Conservation (phyloP, 2,888 invertebrate genomes). For the Trachelus troglodyta region DNA sequence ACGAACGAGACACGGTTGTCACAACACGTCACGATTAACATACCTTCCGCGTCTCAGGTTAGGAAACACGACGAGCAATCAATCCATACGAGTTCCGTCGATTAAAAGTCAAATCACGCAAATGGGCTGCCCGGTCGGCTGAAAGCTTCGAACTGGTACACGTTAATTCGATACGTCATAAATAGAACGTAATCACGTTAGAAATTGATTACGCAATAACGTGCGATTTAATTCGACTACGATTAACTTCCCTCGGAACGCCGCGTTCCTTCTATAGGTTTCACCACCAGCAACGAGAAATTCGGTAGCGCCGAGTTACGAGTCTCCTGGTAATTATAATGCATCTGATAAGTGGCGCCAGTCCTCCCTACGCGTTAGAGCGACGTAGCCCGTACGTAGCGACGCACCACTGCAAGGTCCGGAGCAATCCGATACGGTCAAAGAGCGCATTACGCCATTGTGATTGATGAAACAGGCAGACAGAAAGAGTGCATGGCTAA, state of each 20-base stretch:
- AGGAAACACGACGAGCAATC: conserved; percentile 18
- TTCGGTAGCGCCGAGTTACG: conserved; percentile 2
- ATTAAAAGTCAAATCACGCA: conserved; percentile 34
- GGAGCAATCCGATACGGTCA: conserved; percentile 1
- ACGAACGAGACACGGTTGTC: conserved; percentile 17
- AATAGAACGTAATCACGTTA: neutral
- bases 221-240: neutral
- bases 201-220: neutral
- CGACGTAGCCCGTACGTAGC: neutral
- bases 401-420: neutral
- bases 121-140: neutral
- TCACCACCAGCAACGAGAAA: neutral
- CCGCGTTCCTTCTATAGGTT: neutral
- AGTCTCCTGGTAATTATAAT: neutral
- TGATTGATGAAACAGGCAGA: conserved; percentile 3
- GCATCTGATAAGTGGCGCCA: conserved; percentile 8
- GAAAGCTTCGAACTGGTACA: neutral
- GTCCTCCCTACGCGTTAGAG: neutral
- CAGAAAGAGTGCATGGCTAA: neutral
- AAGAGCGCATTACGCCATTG: conserved; percentile 9
- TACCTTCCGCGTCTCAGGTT: neutral
- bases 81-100: conserved; percentile 8
- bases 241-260: neutral
- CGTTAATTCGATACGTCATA: neutral
- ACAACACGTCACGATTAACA: conserved; percentile 21